phyloP scores from a whole-genome alignment of 2,113 vertebrate species.

The Ochotona curzoniae region DNA sequence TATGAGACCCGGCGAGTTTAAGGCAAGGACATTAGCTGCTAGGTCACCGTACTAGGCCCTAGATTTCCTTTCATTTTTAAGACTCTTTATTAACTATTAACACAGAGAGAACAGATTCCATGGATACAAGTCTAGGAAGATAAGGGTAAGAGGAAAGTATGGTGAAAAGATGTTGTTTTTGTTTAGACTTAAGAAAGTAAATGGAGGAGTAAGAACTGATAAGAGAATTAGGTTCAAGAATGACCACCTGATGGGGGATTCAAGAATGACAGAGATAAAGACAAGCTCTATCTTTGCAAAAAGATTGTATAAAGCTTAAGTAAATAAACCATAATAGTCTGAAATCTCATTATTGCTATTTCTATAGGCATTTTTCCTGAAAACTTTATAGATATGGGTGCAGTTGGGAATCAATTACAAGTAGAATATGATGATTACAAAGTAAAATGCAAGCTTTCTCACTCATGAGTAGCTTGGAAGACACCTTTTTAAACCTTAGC shows the following conservation, averaged over 20 bases:
- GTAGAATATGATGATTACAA: conserved; percentile 27
- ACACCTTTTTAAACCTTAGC: neutral
- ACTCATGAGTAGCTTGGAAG: conserved; percentile 18
- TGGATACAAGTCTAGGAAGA: no score
- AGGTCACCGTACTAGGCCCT: no score
- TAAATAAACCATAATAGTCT: conserved; percentile 21
- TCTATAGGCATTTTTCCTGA: conserved; percentile 47
- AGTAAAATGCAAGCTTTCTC: conserved; percentile 34
- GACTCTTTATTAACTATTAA: no score
- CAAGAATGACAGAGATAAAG: neutral
- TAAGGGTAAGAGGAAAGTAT: no score
- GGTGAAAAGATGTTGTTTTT: neutral
- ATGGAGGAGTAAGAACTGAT: neutral
- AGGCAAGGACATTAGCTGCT: no score
- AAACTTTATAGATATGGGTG: neutral
- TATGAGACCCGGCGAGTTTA: no score
- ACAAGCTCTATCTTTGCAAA: conserved; percentile 46
- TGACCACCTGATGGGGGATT: neutral
- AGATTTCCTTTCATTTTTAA: no score
- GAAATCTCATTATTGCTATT: conserved; percentile 58
- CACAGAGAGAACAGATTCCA: no score
- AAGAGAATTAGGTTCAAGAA: neutral
- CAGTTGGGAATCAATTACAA: neutral
- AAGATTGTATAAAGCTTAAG: neutral
- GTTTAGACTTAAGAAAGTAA: neutral